Conservation (phyloP, 2,888 invertebrate genomes). For the Amphipoea lucens region DNA sequence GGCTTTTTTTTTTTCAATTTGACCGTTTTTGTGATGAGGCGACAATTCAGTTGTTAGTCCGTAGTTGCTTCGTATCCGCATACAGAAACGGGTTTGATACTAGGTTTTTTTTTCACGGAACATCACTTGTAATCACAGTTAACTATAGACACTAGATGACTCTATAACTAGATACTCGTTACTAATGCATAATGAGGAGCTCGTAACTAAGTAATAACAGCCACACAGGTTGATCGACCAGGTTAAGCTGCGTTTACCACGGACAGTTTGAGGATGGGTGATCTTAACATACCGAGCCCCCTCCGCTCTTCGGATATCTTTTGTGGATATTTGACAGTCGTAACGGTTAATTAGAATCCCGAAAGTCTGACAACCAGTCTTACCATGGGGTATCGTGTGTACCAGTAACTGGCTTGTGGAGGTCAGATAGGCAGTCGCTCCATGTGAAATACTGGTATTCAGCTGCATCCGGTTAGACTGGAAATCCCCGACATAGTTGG, state of each 20-base stretch:
- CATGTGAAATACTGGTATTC: background rate
- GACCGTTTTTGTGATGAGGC: too few relatives aligned
- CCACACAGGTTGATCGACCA: background rate
- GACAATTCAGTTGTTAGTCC: background rate
- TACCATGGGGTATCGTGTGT: background rate
- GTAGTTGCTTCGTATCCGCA: background rate
- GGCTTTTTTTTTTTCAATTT: background rate
- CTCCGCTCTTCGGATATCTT: background rate
- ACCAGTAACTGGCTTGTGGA: background rate
- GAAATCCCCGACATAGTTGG: background rate
- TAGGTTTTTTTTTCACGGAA: background rate
- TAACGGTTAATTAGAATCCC: background rate
- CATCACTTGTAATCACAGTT: too few relatives aligned
- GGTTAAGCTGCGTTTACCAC: background rate
- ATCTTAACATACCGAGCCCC: background rate
- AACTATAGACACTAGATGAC: too few relatives aligned
- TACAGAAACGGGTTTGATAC: background rate
- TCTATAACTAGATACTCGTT: background rate
- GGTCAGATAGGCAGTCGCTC: background rate
- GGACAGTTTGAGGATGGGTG: background rate
- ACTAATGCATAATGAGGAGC: background rate
- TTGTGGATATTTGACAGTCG: background rate
- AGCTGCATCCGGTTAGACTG: background rate
- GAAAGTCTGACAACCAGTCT: background rate
- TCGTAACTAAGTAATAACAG: too few relatives aligned